A percentile compares a stretch with the other conserved stretches of the same genome.
These are phyloP conservation scores for Eupsilia transversa DNA, from an alignment of 2,888 invertebrate genomes.

Conservation along the genomic window DNA sequence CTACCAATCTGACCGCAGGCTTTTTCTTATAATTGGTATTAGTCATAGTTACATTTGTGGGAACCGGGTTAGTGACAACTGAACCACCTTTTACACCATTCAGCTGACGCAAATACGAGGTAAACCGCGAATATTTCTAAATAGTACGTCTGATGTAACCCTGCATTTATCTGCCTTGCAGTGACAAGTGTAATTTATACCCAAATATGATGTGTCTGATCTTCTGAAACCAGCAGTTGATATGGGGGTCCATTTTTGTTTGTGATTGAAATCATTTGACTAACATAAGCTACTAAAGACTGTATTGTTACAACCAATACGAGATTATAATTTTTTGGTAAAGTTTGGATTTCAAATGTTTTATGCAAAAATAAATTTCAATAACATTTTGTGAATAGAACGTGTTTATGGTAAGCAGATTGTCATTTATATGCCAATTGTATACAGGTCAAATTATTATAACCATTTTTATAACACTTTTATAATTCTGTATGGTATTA, in stretches of 20 bases:
- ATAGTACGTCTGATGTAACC: background rate
- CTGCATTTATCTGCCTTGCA: background rate
- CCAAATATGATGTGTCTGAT: background rate
- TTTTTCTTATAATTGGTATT: background rate
- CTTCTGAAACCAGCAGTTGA: background rate
- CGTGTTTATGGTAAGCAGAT: slow-evolving; percentile 31
- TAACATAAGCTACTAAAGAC: background rate
- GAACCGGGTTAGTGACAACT: background rate
- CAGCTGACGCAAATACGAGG: background rate
- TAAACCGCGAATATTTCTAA: background rate
- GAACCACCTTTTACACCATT: slow-evolving; percentile 17
- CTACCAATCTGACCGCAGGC: background rate
- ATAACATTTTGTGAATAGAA: slow-evolving; percentile 8
- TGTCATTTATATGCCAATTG: slow-evolving; percentile 7
- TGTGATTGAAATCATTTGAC: background rate
- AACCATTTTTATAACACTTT: slow-evolving; percentile 2
- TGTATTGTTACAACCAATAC: slow-evolving; percentile 4
- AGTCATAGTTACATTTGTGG: background rate
- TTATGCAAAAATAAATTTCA: background rate
- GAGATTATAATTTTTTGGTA: slow-evolving; percentile 1
- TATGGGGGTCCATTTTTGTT: slow-evolving; percentile 1
- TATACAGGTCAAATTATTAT: slow-evolving; percentile 3
- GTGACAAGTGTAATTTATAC: background rate
- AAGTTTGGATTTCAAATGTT: background rate
- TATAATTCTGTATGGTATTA: background rate